phyloP scores from a whole-genome alignment of 1,140 invertebrate genomes.

The Trichomalopsis sarcophagae region DNA sequence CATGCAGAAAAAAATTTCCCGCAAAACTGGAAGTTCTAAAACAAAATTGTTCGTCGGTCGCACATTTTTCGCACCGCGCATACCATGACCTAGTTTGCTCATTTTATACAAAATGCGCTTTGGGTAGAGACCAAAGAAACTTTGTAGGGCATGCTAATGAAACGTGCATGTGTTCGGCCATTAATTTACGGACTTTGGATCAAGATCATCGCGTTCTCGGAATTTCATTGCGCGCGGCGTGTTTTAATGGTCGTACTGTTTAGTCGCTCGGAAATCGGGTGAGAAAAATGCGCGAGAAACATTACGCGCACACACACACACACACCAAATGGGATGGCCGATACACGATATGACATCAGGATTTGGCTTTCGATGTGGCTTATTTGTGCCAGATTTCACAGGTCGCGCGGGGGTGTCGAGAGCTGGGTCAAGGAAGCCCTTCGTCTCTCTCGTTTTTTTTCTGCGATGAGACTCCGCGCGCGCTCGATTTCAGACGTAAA shows the following conservation, averaged over 20 bases:
- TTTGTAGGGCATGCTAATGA: not conserved
- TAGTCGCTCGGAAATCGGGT: not conserved
- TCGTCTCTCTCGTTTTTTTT: not conserved
- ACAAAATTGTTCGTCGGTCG: not conserved
- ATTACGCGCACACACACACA: not conserved
- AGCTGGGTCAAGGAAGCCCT: slow-evolving; percentile 23
- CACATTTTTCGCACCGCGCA: not conserved
- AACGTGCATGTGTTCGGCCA: not conserved
- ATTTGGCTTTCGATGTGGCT: slow-evolving; percentile 15
- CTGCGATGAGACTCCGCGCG: not conserved
- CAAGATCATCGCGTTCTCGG: not conserved
- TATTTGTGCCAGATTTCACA: slow-evolving; percentile 28
- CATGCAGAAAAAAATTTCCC: not conserved
- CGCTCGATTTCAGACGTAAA: not conserved
- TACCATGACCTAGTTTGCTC: not conserved
- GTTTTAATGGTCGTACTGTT: not conserved
- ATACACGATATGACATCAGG: not conserved
- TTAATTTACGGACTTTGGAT: not conserved
- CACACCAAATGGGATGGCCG: not conserved
- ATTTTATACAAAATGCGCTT: not conserved
- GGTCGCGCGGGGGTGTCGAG: not conserved
- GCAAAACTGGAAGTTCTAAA: not conserved
- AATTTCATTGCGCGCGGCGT: not conserved
- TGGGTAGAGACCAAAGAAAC: not conserved
- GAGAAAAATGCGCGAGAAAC: not conserved